Percentiles rank a stretch among this genome's conserved stretches.
Conservation (phyloP, 37 sponge, comb jelly and placozoan genomes). For the Axinella damicornis region DNA sequence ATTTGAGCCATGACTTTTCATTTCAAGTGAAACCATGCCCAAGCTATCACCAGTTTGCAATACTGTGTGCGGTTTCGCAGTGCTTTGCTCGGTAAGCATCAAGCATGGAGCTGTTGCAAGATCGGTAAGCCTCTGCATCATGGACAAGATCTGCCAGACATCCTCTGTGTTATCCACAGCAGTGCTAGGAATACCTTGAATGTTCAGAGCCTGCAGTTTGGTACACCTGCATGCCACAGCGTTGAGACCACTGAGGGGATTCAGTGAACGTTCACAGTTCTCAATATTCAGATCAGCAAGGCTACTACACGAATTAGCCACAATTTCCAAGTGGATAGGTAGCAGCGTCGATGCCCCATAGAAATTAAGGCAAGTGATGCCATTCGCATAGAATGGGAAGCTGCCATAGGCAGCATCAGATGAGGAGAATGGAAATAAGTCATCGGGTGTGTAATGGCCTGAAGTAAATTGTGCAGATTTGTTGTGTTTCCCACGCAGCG, state of each 20-base stretch:
- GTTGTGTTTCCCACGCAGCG: no score
- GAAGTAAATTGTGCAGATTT: neutral
- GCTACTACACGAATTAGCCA: neutral
- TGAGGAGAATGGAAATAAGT: neutral
- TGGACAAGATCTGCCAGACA: neutral
- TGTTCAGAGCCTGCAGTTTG: neutral
- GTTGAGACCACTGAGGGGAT: neutral
- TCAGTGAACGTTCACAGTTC: neutral
- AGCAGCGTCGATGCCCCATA: neutral
- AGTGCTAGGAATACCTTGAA: neutral
- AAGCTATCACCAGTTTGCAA: no score
- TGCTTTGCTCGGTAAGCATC: neutral
- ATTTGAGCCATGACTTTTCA: no score
- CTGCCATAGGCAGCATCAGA: neutral
- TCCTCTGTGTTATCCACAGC: neutral
- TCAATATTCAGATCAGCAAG: neutral
- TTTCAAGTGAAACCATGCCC: no score
- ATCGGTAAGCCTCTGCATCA: neutral
- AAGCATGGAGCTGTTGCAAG: slow-evolving; percentile 6
- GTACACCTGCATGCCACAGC: neutral
- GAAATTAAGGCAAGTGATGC: neutral
- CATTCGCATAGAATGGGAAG: neutral
- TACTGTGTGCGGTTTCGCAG: no score
- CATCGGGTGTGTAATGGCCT: neutral
- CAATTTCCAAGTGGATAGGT: no score